These are phyloP conservation scores for Tridacna gigas DNA, from an alignment of 2,888 invertebrate species.

Conservation along the genomic window DNA sequence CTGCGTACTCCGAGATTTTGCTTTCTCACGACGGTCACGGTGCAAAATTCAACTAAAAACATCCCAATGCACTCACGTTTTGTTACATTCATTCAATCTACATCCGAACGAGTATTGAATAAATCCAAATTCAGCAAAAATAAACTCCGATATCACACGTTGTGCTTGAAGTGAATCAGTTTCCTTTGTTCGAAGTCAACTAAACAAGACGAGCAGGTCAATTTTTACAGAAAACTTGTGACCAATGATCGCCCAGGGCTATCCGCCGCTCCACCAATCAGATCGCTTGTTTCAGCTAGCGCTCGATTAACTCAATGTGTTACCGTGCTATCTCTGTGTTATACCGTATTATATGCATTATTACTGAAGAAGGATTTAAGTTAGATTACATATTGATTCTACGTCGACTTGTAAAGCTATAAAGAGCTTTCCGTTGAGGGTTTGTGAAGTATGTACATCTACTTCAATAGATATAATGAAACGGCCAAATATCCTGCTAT, in stretches of 20 bases:
- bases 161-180: constrained; percentile 24
- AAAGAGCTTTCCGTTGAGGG: constrained; percentile 6
- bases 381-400: constrained; percentile 21
- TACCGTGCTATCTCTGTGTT: constrained; percentile 15
- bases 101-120: constrained; percentile 3
- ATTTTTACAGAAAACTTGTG: constrained; percentile 60
- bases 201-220: constrained; percentile 51
- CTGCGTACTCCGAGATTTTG: no score
- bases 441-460: neutral
- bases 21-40: neutral
- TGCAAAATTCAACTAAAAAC: constrained; percentile 9
- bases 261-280: constrained; percentile 61
- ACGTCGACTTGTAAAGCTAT: neutral
- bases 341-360: constrained; percentile 12
- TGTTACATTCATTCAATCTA: constrained; percentile 10
- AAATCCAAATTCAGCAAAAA: constrained; percentile 16
- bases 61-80: constrained; percentile 9
- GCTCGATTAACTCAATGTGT: constrained; percentile 29
- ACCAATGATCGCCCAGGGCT: constrained; percentile 64
- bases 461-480: constrained; percentile 13
- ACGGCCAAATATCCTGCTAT: constrained; percentile 11
- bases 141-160: constrained; percentile 19
- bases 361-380: constrained; percentile 10
- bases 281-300: constrained; percentile 36
- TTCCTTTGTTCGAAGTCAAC: constrained; percentile 54